phyloP scores from a whole-genome alignment of 2,888 invertebrate genomes.

The Microplitis manilae region DNA sequence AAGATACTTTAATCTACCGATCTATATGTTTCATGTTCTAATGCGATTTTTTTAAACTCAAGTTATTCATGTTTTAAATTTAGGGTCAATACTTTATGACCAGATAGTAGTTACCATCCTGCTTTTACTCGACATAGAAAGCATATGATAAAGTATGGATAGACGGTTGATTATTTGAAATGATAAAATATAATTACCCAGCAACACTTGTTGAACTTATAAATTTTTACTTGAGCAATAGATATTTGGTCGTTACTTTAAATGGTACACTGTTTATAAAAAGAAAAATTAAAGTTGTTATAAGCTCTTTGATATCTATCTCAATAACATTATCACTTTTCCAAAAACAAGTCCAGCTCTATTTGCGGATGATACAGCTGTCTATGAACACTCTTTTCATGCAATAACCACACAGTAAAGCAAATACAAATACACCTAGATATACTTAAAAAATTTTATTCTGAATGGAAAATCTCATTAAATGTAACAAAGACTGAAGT shows the following conservation, averaged over 20 bases:
- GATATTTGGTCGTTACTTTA: too few species aligned
- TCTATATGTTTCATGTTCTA: too few species aligned
- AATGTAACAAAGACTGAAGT: constrained; percentile 47
- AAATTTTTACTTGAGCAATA: too few species aligned
- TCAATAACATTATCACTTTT: too few species aligned
- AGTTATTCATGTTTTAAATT: too few species aligned
- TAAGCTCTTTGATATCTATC: too few species aligned
- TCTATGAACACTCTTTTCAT: constrained; percentile 15
- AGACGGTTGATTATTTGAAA: constrained; percentile 21
- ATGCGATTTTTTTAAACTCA: too few species aligned
- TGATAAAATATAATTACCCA: background rate
- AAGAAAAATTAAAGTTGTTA: too few species aligned
- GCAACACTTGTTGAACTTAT: too few species aligned
- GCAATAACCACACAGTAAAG: background rate
- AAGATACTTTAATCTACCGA: too few species aligned
- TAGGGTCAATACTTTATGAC: too few species aligned
- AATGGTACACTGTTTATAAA: too few species aligned
- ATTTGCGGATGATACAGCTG: constrained; percentile 39
- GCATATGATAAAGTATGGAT: constrained; percentile 56
- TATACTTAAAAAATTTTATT: constrained; percentile 28
- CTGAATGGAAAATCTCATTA: constrained; percentile 40
- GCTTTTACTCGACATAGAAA: constrained; percentile 59
- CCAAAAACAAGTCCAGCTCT: constrained; percentile 8
- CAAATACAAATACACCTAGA: constrained; percentile 26
- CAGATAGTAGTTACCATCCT: constrained; percentile 53